Conservation (phyloP, 2,888 invertebrate species). For the Dryobota labecula region DNA sequence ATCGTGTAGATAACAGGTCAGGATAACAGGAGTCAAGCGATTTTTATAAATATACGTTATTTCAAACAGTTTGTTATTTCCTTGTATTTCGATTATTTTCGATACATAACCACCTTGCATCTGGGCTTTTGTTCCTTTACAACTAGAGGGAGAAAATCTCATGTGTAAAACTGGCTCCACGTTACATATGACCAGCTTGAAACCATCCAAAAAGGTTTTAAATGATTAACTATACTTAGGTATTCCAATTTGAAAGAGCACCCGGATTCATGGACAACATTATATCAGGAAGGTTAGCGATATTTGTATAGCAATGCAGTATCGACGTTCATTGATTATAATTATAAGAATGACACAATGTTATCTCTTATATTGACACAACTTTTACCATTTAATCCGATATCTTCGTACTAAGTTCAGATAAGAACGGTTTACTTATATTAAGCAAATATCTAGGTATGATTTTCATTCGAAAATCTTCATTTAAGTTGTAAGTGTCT, state of each 20-base stretch:
- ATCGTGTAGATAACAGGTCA: conserved; percentile 37
- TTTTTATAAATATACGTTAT: no score
- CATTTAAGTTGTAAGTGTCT: not conserved
- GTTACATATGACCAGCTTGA: not conserved
- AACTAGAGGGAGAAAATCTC: no score
- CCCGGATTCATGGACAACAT: conserved; percentile 7
- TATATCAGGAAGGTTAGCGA: conserved; percentile 23
- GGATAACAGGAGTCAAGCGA: conserved; percentile 9
- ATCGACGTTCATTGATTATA: conserved; percentile 47
- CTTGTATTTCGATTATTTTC: no score
- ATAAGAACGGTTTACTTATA: conserved; percentile 13
- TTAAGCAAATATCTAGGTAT: not conserved
- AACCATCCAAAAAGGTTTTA: not conserved
- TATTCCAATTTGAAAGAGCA: not conserved
- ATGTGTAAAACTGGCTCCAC: no score
- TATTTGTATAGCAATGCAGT: conserved; percentile 26
- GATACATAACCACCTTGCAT: no score
- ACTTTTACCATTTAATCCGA: conserved; percentile 42
- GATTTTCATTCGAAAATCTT: not conserved
- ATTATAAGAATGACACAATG: conserved; percentile 27
- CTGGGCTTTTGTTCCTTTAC: no score
- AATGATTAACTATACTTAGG: not conserved
- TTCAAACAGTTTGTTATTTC: no score
- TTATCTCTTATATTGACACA: conserved; percentile 47
- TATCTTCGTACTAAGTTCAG: conserved; percentile 20